Conservation (phyloP, 2,797 vertebrate genomes). For the Sebastes itinus region DNA sequence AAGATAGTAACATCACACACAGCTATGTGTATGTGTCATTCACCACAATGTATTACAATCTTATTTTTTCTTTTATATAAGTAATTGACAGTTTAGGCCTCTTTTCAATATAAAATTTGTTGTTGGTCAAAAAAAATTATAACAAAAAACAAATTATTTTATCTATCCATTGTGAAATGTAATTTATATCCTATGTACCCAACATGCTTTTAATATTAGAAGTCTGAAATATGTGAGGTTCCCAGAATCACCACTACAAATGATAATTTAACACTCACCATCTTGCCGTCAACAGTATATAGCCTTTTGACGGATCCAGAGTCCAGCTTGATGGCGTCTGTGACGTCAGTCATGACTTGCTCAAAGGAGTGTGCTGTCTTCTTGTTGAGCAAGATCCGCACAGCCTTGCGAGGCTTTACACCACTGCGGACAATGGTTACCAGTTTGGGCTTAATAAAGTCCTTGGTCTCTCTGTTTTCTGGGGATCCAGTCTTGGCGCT, state of each 20-base stretch:
- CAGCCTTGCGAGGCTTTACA: conserved; percentile 95
- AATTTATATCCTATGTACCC: background rate
- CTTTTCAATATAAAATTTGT: background rate
- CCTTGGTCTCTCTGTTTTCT: conserved; percentile 89
- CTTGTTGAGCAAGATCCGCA: conserved; percentile 96
- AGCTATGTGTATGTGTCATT: background rate
- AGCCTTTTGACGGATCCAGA: conserved; percentile 93
- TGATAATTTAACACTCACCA: conserved; percentile 81
- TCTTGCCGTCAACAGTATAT: conserved; percentile 95
- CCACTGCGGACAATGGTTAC: conserved; percentile 97
- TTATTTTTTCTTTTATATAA: background rate
- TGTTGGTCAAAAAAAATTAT: background rate
- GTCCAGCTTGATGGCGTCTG: conserved; percentile 96
- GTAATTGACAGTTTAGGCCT: background rate
- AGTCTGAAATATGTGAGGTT: background rate
- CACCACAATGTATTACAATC: background rate
- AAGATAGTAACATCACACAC: background rate
- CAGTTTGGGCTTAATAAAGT: conserved; percentile 97
- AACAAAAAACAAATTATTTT: background rate
- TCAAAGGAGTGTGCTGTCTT: conserved; percentile 98
- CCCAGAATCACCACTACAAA: background rate
- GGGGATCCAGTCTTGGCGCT: conserved; percentile 83
- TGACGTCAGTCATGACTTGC: conserved; percentile 97
- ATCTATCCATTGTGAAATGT: background rate
- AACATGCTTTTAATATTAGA: background rate